Percentiles rank a stretch among this genome's conserved stretches.
Conservation (phyloP, 1,140 invertebrate genomes). For the Danaus plexippus region DNA sequence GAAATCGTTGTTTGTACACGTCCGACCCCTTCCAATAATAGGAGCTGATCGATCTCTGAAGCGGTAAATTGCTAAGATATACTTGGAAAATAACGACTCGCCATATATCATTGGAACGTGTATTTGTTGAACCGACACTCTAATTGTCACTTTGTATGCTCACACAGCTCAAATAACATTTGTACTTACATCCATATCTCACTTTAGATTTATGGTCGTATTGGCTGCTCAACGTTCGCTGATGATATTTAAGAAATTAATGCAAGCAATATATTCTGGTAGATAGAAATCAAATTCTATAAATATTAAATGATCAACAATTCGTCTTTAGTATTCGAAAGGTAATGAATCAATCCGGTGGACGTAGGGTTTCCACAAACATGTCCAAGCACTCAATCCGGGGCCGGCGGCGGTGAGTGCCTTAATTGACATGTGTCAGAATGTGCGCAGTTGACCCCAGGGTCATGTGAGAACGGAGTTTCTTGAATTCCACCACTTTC, state of each 20-base stretch:
- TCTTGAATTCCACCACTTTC: slow-evolving; percentile 59
- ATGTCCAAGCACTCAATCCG: slow-evolving; percentile 64
- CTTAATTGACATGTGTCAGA: slow-evolving; percentile 70
- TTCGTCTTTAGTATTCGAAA: slow-evolving; percentile 37
- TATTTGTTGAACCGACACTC: slow-evolving; percentile 40
- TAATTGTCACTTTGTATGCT: slow-evolving; percentile 34
- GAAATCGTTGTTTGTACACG: slow-evolving; percentile 69
- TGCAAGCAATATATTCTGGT: slow-evolving; percentile 21
- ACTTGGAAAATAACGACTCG: slow-evolving; percentile 59
- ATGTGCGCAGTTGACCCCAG: slow-evolving; percentile 57
- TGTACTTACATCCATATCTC: slow-evolving; percentile 21
- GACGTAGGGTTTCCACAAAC: slow-evolving; percentile 59
- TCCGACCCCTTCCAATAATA: slow-evolving; percentile 67
- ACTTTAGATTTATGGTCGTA: slow-evolving; percentile 20
- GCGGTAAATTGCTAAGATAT: slow-evolving; percentile 59
- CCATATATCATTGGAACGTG: slow-evolving; percentile 47
- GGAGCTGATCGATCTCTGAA: slow-evolving; percentile 55
- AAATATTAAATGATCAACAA: slow-evolving; percentile 32
- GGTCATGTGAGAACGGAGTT: slow-evolving; percentile 65
- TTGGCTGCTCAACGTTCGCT: slow-evolving; percentile 11
- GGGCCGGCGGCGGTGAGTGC: slow-evolving; percentile 48
- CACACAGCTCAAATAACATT: slow-evolving; percentile 18
- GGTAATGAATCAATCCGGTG: slow-evolving; percentile 64
- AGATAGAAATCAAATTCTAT: slow-evolving; percentile 18
- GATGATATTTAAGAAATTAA: slow-evolving; percentile 24